Base-by-base conservation (phyloP, 2,113 vertebrate species). In the Hoplias malabaricus region DNA sequence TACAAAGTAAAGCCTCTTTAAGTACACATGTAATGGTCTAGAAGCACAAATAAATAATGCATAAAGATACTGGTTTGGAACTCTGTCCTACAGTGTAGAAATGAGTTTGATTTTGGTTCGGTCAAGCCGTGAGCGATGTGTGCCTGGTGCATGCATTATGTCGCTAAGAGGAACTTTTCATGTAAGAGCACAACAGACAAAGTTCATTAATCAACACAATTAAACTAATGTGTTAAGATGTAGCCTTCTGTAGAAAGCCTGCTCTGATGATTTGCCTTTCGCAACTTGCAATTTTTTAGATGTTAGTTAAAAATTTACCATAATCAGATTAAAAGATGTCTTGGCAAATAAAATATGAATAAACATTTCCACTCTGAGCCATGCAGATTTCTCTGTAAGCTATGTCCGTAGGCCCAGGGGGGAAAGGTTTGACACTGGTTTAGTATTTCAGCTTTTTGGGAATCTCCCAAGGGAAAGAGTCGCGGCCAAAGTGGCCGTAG, bases 401-500 rank as follows among this genome's bases (percentile, higher is more conserved):
- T 94, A 97, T 95, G 92, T 95, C 93, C 95, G 93, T 91, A 86
- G 92, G 94, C 93, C 90, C 94, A 89, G 92, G 94, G 93, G 92
- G n/a, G 89, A 92, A 94, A 95, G 93, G 93, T 95, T 94, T 95
- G 88, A 96, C 94, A 96, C 48, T 19, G 61, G 83, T 91, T 98
- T 93, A 98, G 83, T 96, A 96, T 91, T 96, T 95, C 78, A 99
- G 95, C 66, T 99, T 98, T 93, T 94, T 98, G 89, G 96, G 96
- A 78, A 96, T 89, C 93, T 99, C 96, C 97, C 97, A 99, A 80
- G 96, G 92, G 93, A 99, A 99, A 89, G 93, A 94, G 90, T 98
- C 95, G 90, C 97, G 96, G 93, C 97, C 96, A 93, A 98, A 98
- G 92, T 98, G 97, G 91, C 96, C 96, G 89, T 99, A 98, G 88